phyloP scores from a whole-genome alignment of 2,113 vertebrate genomes.

The Regulus satrapa region DNA sequence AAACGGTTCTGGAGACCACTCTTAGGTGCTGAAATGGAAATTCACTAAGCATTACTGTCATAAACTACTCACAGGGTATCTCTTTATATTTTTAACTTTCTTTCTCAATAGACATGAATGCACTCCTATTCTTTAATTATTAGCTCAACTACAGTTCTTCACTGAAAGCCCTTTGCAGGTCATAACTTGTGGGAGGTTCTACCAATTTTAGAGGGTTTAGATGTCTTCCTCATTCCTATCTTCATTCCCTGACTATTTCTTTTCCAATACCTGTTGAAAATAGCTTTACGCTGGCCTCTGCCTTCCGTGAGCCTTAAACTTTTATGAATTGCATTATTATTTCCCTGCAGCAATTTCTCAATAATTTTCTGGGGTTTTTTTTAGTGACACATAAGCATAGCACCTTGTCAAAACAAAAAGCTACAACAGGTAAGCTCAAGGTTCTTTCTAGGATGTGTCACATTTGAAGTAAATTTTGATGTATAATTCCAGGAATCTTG shows the following conservation, averaged over 20 bases:
- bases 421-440: background rate
- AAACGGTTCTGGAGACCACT: conserved; percentile 92
- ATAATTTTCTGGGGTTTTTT: rapidly evolving
- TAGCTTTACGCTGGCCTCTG: background rate
- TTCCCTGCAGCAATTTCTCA: background rate
- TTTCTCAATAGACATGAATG: background rate
- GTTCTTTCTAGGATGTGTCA: background rate
- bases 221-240: background rate
- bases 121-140: background rate
- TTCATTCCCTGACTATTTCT: background rate
- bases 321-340: background rate
- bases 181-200: background rate
- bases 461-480: background rate
- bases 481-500: background rate
- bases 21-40: conserved; percentile 78
- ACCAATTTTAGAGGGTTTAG: background rate
- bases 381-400: background rate
- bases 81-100: background rate
- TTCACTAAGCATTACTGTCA: background rate
- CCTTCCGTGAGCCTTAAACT: background rate
- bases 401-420: background rate
- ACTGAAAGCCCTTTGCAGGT: background rate
- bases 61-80: background rate
- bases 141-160: background rate
- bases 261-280: background rate